Conservation (phyloP, 1,140 invertebrate species). For the Caenorhabditis latens region DNA sequence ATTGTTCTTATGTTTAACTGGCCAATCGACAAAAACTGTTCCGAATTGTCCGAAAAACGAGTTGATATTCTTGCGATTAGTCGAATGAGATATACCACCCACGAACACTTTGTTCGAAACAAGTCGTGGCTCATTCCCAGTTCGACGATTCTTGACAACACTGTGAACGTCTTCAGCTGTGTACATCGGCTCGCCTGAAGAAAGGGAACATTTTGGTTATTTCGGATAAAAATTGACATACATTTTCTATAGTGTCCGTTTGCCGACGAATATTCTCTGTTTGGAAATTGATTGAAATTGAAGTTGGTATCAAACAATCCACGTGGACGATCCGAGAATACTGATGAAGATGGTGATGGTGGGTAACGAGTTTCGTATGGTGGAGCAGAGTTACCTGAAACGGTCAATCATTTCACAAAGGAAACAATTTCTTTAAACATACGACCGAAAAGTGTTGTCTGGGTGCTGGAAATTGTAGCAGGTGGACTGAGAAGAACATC, state of each 20-base stretch:
- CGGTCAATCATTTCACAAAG: neutral
- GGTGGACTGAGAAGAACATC: neutral
- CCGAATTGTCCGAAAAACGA: neutral
- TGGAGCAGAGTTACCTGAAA: neutral
- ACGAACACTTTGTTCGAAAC: conserved; percentile 33
- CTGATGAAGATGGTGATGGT: neutral
- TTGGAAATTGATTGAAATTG: neutral
- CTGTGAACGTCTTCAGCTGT: conserved; percentile 22
- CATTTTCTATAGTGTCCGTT: neutral
- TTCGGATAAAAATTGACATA: neutral
- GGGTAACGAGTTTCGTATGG: neutral
- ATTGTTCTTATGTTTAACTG: neutral
- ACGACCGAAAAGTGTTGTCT: neutral
- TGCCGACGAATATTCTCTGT: neutral
- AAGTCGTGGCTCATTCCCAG: neutral
- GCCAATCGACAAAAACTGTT: conserved; percentile 34
- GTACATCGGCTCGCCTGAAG: neutral
- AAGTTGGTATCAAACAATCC: neutral
- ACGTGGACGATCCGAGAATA: neutral
- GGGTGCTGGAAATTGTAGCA: neutral
- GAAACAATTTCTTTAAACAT: neutral
- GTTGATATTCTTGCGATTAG: conserved; percentile 34
- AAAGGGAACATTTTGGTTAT: neutral
- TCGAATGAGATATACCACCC: conserved; percentile 17
- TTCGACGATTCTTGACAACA: conserved; percentile 26